Base-by-base conservation (phyloP, 2,888 invertebrate species). In the Stenotaenia linearis region DNA sequence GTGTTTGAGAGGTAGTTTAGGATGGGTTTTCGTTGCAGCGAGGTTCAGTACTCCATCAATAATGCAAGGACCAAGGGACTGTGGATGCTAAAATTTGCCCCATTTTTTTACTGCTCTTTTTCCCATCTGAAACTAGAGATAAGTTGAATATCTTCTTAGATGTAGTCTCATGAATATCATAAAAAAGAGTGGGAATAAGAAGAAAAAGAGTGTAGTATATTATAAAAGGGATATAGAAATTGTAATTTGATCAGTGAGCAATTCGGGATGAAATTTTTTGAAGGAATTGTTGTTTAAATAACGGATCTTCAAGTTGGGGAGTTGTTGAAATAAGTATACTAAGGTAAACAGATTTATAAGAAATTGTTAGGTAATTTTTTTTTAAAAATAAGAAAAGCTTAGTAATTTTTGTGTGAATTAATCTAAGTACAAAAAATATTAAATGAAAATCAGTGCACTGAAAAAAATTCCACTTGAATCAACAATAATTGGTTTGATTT, bases 31-130 rank as follows among this genome's bases (percentile, higher is more conserved):
- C 28, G 23, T 69, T 10, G n/a, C 25, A 69, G 12, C 25, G 69
- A 69, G 69, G 69, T 69, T 69, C 25, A 69, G 69, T 69, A 28
- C 69, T 69, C 25, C 25, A 69, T 69, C 69, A 69, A 69, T 69
- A 69, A 69, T 69, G 69, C 69, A 69, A 69, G 69, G 69, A 69
- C 69, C 69, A 69, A 69, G 69, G 69, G 69, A 69, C 69, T 69
- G 69, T 45, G 12, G 28, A 69, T 69, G 69, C 69, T 69, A n/a
- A 69, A 69, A 69, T 69, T 69, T 69, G 69, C 69, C 25, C 69
- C 28, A 28, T 28, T 69, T 69, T 69, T 69, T 69, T 28, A 69
- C 25, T 69, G 69, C 69, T n/a, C 69, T 28, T 50, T 50, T 50
- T 28, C 25, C 12, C 69, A 69, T 69, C 69, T 69, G 69, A 69